Conservation (phyloP, 2,113 vertebrate species). For the Myocastor coypus region DNA sequence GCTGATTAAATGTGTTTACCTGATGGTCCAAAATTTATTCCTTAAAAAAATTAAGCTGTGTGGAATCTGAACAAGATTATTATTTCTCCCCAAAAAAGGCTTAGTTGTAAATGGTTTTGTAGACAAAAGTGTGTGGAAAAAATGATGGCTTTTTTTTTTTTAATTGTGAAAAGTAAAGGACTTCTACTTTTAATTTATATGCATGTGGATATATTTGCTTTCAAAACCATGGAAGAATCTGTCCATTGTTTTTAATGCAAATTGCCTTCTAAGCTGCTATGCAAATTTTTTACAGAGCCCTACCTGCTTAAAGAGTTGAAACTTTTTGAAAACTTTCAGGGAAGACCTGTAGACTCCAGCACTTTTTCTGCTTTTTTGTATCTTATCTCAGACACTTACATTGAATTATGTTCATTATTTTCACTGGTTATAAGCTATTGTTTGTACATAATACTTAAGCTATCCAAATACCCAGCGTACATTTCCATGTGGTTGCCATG, state of each 20-base stretch:
- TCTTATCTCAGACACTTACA: slow-evolving; percentile 57
- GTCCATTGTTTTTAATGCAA: slow-evolving; percentile 65
- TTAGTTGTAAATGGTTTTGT: slow-evolving; percentile 67
- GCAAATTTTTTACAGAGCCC: slow-evolving; percentile 73
- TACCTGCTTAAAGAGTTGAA: slow-evolving; percentile 68
- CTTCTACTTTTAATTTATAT: slow-evolving; percentile 74
- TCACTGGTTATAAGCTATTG: slow-evolving; percentile 73
- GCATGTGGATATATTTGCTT: slow-evolving; percentile 65
- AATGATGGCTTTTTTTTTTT: slow-evolving; percentile 28
- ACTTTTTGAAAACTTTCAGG: slow-evolving; percentile 73
- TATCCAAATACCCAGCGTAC: slow-evolving; percentile 68
- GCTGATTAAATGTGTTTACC: slow-evolving; percentile 74
- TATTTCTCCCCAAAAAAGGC: slow-evolving; percentile 34
- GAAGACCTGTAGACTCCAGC: slow-evolving; percentile 74
- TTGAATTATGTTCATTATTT: slow-evolving; percentile 59
- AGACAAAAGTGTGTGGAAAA: slow-evolving; percentile 54
- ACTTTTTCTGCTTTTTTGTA: slow-evolving; percentile 76
- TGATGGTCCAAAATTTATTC: slow-evolving; percentile 67
- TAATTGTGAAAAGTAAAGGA: slow-evolving; percentile 53
- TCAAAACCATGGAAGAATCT: slow-evolving; percentile 58
- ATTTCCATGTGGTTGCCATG: slow-evolving; percentile 2
- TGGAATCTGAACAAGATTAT: slow-evolving; percentile 70
- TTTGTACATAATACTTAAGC: slow-evolving; percentile 69
- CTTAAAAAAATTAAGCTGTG: slow-evolving; percentile 54
- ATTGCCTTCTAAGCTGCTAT: slow-evolving; percentile 78